phyloP scores from a whole-genome alignment of 1,140 invertebrate genomes.

The Aphelinus atriplicis region DNA sequence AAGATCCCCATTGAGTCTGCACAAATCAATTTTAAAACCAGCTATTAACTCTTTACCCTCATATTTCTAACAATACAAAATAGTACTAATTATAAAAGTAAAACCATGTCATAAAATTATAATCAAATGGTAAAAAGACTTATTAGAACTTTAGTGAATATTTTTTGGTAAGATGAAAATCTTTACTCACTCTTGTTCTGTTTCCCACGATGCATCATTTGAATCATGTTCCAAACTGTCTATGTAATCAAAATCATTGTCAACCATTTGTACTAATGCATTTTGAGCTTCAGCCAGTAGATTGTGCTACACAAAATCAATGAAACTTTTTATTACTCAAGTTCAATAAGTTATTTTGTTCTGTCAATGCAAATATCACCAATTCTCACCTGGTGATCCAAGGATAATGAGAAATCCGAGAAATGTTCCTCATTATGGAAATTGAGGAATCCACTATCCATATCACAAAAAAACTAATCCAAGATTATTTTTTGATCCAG shows the following conservation, averaged over 20 bases:
- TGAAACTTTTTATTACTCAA: too few species aligned
- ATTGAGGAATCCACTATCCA: constrained; percentile 60
- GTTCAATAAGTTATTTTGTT: background rate
- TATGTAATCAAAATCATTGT: constrained; percentile 54
- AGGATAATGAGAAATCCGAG: constrained; percentile 53
- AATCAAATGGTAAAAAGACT: constrained; percentile 3
- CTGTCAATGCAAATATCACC: background rate
- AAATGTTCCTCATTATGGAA: constrained; percentile 59
- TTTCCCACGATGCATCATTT: constrained; percentile 50
- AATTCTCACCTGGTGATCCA: constrained; percentile 48
- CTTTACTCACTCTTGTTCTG: constrained; percentile 53
- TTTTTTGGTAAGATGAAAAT: background rate
- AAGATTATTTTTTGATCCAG: constrained; percentile 28
- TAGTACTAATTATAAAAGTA: constrained; percentile 10
- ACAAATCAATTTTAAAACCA: constrained; percentile 28
- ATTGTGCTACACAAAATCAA: constrained; percentile 43
- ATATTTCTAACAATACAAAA: constrained; percentile 2
- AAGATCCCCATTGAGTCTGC: constrained; percentile 51
- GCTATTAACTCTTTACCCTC: background rate
- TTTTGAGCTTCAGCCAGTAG: constrained; percentile 48
- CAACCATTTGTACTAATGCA: constrained; percentile 48
- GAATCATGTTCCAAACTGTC: constrained; percentile 45
- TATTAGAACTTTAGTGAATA: background rate
- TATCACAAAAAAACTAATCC: constrained; percentile 40
- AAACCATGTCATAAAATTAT: background rate